Percentiles rank a stretch among this genome's conserved stretches.
phyloP scores from a whole-genome alignment of 2,797 vertebrate species.

The Otolemur crassicaudatus region DNA sequence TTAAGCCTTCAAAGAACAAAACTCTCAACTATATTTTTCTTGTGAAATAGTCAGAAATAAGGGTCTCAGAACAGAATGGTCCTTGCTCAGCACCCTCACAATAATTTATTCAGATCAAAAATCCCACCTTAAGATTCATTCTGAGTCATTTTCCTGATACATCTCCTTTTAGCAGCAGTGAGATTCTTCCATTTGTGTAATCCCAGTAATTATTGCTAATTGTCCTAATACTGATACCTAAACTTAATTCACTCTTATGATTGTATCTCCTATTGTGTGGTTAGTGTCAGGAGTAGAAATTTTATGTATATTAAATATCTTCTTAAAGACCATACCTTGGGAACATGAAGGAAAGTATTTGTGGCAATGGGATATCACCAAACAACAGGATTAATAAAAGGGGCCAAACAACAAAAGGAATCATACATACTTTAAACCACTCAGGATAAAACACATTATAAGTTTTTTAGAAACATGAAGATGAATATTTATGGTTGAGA shows the following conservation, averaged over 20 bases:
- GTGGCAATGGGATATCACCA: not conserved
- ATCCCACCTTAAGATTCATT: slow-evolving; percentile 47
- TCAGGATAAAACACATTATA: slow-evolving; percentile 23
- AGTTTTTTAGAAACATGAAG: slow-evolving; percentile 61
- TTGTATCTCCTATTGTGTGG: slow-evolving; percentile 3
- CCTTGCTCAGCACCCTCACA: slow-evolving; percentile 1
- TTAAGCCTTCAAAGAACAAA: slow-evolving; percentile 54
- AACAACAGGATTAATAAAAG: slow-evolving; percentile 36
- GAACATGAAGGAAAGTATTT: slow-evolving; percentile 25
- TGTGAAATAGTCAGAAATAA: slow-evolving; percentile 1
- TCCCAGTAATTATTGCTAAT: slow-evolving; percentile 64
- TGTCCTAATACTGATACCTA: slow-evolving; percentile 60
- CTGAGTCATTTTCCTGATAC: not conserved
- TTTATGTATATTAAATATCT: slow-evolving; percentile 54
- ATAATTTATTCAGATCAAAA: slow-evolving; percentile 59
- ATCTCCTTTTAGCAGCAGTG: not conserved
- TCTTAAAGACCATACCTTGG: slow-evolving; percentile 44
- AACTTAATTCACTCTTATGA: slow-evolving; percentile 54
- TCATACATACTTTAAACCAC: slow-evolving; percentile 51
- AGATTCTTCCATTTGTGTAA: slow-evolving; percentile 65
- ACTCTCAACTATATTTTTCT: slow-evolving; percentile 34
- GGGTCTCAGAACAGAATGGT: not conserved
- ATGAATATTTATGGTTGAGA: slow-evolving; percentile 75
- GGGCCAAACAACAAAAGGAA: slow-evolving; percentile 7
- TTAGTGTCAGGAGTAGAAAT: slow-evolving; percentile 32